Evolutionary conservation across 2,888 invertebrate species (phyloP), one percentile per base, ranked within the genome.

Genomic region (Drosophila neonasuta): DNA sequence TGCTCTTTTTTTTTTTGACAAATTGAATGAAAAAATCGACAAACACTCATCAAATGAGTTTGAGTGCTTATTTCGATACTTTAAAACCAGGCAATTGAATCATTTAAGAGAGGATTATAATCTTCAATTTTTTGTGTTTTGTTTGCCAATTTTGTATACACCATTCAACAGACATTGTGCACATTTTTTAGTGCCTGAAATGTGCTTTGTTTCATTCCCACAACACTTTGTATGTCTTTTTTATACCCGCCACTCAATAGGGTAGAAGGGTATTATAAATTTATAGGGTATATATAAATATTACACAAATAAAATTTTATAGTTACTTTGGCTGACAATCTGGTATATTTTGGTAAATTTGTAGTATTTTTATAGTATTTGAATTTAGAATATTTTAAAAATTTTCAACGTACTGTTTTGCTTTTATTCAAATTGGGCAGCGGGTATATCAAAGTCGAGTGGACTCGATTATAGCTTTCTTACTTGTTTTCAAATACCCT

Each of bases 141-240:
- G 32, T 10, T 32, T 9, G 5, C 36, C 5, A 36, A n/a, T 36
- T 36, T 36, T 36, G 6, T 48, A 13, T 62, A 41, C 41, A 44
- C 42, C 10, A 55, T 60, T 65, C 41, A 65, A 51, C 24, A 51
- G 30, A 52, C 32, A 42, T 34, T 45, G 11, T 30, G 54, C 7
- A 30, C 20, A 24, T 29, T 59, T 41, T 49, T 29, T 54, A 32
- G 39, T 57, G 56, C 45, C 48, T 49, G 20, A 30, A 70, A 63
- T 74, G 44, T 56, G 67, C 45, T 45, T 62, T 62, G 61, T 59
- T 59, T 56, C 42, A 46, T 39, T 74, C 34, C 32, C 58, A 50
- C 39, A n/a, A 8, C 3, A 2, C 24, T 62, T 36, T 41, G 36
- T 54, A 11, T n/a, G 9, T 2, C n/a, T 36, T 42, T 44, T 20